Evolutionary conservation across 2,797 vertebrate species (phyloP).

Genomic region (Tympanoctomys barrerae): DNA sequence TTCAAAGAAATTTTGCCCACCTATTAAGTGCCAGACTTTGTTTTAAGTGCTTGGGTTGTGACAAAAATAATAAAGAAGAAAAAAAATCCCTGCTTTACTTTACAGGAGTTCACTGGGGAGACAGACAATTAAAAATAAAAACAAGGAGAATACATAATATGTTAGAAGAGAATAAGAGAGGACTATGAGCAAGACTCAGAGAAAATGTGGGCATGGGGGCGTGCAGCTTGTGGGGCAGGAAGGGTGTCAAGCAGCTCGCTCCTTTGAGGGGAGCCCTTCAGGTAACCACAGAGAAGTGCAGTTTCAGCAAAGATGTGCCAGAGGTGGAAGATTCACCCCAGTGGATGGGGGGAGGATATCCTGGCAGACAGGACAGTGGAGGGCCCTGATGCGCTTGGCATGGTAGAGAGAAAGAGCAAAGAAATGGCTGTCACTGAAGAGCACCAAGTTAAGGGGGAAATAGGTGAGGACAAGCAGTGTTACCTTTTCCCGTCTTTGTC

Average conservation of each 20-base stretch:
- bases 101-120: neutral
- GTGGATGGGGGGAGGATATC: neutral
- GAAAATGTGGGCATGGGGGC: neutral
- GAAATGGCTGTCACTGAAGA: neutral
- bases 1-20: neutral
- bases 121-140: constrained; percentile 30
- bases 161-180: neutral
- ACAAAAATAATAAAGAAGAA: neutral
- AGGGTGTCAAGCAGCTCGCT: neutral
- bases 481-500: neutral
- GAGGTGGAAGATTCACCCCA: constrained; percentile 22
- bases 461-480: neutral
- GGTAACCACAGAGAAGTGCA: neutral
- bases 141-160: neutral
- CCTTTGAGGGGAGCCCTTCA: neutral
- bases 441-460: neutral
- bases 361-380: neutral
- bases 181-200: neutral
- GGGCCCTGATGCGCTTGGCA: neutral
- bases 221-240: no score
- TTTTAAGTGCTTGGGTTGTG: neutral
- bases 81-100: constrained; percentile 41
- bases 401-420: neutral
- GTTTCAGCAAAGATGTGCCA: neutral
- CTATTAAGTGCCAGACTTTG: neutral